A percentile compares a stretch with the other conserved stretches of the same genome.
These are phyloP conservation scores for Chaetophractus vellerosus DNA, from an alignment of 2,797 vertebrate species.

Conservation along the genomic window DNA sequence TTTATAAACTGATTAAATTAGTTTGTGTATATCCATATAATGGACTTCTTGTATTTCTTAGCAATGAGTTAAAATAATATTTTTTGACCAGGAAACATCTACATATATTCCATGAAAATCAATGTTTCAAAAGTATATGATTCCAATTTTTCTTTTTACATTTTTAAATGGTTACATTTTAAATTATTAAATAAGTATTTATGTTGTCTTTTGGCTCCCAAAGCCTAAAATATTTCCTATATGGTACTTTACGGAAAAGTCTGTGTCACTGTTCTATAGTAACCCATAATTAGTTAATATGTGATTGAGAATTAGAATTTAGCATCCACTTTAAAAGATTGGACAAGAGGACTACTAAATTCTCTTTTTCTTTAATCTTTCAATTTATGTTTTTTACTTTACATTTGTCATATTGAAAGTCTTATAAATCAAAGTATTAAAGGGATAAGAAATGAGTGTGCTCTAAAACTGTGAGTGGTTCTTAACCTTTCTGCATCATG, in stretches of 20 bases:
- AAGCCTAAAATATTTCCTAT: conserved; percentile 33
- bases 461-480: neutral
- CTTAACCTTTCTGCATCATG: neutral
- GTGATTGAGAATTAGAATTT: neutral
- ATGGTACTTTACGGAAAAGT: neutral
- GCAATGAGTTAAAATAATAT: no score
- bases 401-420: neutral
- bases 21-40: no score
- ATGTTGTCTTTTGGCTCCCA: neutral
- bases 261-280: neutral
- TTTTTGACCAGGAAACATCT: no score
- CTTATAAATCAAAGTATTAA: neutral
- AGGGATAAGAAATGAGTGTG: neutral
- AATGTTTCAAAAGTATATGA: no score
- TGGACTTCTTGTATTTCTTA: no score
- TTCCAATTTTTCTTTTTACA: neutral
- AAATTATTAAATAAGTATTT: conserved; percentile 40
- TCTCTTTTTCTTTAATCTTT: neutral
- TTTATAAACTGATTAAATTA: no score
- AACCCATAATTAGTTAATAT: neutral
- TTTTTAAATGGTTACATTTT: conserved; percentile 50
- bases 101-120: no score
- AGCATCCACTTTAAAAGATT: neutral
- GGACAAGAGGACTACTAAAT: neutral
- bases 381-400: conserved; percentile 28